Evolutionary conservation across 1,140 invertebrate genomes (phyloP).

Genomic region (Leptinotarsa lineolata): DNA sequence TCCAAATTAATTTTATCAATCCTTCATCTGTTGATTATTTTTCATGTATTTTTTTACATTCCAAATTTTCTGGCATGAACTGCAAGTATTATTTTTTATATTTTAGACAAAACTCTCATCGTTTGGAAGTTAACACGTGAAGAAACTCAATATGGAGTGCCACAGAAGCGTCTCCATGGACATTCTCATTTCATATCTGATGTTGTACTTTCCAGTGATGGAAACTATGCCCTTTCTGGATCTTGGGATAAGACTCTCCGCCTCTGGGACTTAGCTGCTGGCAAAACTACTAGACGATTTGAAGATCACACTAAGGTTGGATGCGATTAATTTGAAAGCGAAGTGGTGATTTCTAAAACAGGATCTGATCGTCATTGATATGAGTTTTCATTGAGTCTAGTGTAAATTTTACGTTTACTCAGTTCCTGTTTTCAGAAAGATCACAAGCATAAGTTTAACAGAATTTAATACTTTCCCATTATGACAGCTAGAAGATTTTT

Average conservation of each 20-base stretch:
- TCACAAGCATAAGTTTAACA: neutral
- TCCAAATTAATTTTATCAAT: too few relatives aligned
- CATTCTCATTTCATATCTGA: conserved; percentile 99
- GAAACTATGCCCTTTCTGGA: conserved; percentile 98
- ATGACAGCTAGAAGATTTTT: conserved; percentile 57
- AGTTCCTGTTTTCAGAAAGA: neutral
- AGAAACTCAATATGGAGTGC: conserved; percentile 91
- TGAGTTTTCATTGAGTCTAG: too few relatives aligned
- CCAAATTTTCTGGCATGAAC: too few relatives aligned
- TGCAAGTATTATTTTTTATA: conserved; percentile 25
- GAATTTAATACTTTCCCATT: conserved; percentile 34
- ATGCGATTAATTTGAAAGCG: conserved; percentile 51
- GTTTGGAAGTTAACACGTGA: conserved; percentile 96
- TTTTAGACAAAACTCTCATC: conserved; percentile 95
- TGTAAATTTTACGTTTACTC: neutral
- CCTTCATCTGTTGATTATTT: too few relatives aligned
- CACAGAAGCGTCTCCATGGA: conserved; percentile 93
- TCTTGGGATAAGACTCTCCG: conserved; percentile 99
- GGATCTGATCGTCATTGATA: neutral
- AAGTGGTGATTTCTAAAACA: conserved; percentile 38
- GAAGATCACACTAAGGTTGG: conserved; percentile 98
- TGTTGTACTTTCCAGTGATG: conserved; percentile 98
- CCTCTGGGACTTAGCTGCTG: conserved; percentile 96
- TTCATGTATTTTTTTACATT: too few relatives aligned
- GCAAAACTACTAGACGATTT: conserved; percentile 90